These are phyloP conservation scores for Rhea pennata DNA, from an alignment of 2,113 vertebrate genomes.

Conservation along the genomic window DNA sequence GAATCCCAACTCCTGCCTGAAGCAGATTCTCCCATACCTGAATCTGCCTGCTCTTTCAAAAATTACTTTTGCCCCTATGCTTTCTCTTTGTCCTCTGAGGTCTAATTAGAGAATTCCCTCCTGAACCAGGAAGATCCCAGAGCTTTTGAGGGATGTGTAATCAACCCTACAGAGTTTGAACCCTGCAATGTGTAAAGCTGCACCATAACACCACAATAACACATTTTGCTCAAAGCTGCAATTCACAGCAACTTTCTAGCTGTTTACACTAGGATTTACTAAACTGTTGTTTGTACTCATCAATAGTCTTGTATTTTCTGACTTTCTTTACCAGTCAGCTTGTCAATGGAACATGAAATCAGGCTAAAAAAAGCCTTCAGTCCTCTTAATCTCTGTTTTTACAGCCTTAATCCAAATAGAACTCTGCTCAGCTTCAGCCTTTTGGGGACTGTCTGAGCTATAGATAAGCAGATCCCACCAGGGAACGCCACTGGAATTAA, in stretches of 20 bases:
- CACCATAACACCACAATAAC: background rate
- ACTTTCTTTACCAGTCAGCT: background rate
- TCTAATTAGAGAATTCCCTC: background rate
- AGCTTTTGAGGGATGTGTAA: background rate
- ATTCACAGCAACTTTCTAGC: background rate
- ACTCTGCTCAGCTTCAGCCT: background rate
- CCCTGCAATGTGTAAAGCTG: background rate
- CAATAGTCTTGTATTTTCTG: background rate
- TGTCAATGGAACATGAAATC: background rate
- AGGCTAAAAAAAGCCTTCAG: background rate
- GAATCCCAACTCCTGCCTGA: background rate
- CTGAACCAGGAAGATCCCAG: background rate
- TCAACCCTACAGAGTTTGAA: background rate
- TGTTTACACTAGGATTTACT: background rate
- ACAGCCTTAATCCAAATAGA: constrained; percentile 34
- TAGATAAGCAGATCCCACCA: constrained; percentile 35
- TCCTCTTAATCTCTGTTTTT: constrained; percentile 20
- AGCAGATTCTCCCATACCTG: rapidly evolving
- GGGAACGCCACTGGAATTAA: background rate
- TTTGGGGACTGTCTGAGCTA: background rate
- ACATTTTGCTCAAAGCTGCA: background rate
- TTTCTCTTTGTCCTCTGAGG: background rate
- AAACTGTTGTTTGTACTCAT: background rate
- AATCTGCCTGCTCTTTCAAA: background rate
- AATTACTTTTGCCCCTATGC: background rate